phyloP scores from a whole-genome alignment of 2,797 vertebrate species.

The Gymnodraco acuticeps region DNA sequence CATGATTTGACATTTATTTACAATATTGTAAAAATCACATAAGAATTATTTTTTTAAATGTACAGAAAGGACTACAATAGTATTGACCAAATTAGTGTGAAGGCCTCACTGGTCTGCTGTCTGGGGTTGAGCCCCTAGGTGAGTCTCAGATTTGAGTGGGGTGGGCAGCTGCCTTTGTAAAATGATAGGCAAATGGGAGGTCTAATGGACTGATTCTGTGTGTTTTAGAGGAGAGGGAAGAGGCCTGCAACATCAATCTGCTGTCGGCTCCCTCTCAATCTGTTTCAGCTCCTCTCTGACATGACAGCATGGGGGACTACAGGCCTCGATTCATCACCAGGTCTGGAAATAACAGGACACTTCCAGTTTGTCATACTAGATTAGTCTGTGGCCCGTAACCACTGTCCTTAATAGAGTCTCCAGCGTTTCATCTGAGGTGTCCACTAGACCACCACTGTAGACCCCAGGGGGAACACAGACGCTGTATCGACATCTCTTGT shows the following conservation, averaged over 20 bases:
- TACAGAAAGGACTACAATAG: too few relatives aligned
- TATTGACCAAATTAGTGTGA: background rate
- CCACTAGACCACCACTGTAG: slow-evolving; percentile 80
- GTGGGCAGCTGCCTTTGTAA: slow-evolving; percentile 57
- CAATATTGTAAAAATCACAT: too few relatives aligned
- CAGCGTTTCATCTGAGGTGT: slow-evolving; percentile 78
- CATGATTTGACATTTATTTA: too few relatives aligned
- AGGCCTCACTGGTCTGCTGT: slow-evolving; percentile 10
- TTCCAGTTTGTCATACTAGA: slow-evolving; percentile 88
- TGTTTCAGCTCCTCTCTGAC: slow-evolving; percentile 85
- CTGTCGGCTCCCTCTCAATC: slow-evolving; percentile 83
- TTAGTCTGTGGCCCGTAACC: slow-evolving; percentile 87
- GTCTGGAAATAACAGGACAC: slow-evolving; percentile 87
- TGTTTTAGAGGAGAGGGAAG: slow-evolving; percentile 77
- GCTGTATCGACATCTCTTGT: slow-evolving; percentile 58
- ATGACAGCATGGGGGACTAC: slow-evolving; percentile 84
- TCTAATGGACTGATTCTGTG: slow-evolving; percentile 80
- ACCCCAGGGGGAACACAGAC: slow-evolving; percentile 65
- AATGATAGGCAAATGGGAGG: slow-evolving; percentile 74
- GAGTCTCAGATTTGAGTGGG: slow-evolving; percentile 47
- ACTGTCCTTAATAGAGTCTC: slow-evolving; percentile 86
- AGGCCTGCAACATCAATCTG: slow-evolving; percentile 80
- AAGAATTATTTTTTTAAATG: too few relatives aligned
- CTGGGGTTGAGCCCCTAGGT: slow-evolving; percentile 17
- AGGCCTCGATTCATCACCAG: slow-evolving; percentile 84